Percentiles rank a stretch among this genome's conserved stretches.
Conservation (phyloP, 2,888 invertebrate species). For the Nyleta sp. region DNA sequence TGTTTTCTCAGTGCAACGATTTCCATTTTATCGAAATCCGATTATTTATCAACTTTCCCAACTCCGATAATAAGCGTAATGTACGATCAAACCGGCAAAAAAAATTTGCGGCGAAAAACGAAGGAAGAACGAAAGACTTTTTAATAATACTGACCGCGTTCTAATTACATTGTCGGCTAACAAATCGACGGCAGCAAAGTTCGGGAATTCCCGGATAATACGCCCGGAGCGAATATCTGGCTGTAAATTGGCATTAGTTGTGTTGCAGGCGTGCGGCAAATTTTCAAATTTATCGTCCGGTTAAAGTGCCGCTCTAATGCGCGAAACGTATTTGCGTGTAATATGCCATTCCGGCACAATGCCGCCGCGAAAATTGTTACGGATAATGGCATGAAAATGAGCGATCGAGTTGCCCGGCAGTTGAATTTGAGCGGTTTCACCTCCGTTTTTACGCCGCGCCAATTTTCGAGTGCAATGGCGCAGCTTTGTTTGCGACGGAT, state of each 20-base stretch:
- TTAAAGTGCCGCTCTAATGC: constrained; percentile 25
- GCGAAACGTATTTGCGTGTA: constrained; percentile 10
- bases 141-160: constrained; percentile 8
- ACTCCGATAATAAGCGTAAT: constrained; percentile 9
- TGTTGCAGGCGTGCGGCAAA: constrained; percentile 21
- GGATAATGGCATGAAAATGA: constrained; percentile 14
- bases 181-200: constrained; percentile 22
- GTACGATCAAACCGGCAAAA: not conserved
- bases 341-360: constrained; percentile 9
- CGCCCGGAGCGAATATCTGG: constrained; percentile 13
- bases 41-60: constrained; percentile 13
- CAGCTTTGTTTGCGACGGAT: too few relatives aligned
- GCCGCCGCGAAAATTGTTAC: constrained; percentile 4
- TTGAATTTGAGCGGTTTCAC: constrained; percentile 1
- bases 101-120: not conserved
- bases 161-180: constrained; percentile 15
- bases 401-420: constrained; percentile 2
- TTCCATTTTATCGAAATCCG: constrained; percentile 15
- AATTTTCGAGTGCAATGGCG: too few relatives aligned
- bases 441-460: not conserved
- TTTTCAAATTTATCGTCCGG: constrained; percentile 34
- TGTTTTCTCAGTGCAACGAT: too few relatives aligned
- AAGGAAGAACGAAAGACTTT: not conserved
- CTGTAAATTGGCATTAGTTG: constrained; percentile 47
- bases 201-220: constrained; percentile 25